phyloP scores from a whole-genome alignment of 2,113 vertebrate species.

The Camarhynchus parvulus region DNA sequence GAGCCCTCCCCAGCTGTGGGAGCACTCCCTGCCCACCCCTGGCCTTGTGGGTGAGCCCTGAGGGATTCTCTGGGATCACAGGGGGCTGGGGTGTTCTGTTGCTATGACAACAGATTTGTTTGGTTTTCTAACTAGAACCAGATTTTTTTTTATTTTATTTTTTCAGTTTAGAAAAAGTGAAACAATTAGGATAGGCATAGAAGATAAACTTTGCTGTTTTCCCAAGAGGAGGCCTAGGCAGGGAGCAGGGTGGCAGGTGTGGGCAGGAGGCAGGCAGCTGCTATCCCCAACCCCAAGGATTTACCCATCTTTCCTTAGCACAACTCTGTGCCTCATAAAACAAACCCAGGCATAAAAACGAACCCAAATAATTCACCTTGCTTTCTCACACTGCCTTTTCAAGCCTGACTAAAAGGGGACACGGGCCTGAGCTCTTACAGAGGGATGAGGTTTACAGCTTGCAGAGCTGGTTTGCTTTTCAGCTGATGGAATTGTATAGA shows the following conservation, averaged over 20 bases:
- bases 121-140: not conserved
- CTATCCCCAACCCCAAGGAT: not conserved
- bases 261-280: not conserved
- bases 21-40: not conserved
- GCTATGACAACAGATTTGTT: not conserved
- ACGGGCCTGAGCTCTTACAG: not conserved
- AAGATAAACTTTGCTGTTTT: not conserved
- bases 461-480: not conserved
- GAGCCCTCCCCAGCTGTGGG: too few species aligned
- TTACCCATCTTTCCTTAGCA: not conserved
- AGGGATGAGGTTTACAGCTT: not conserved
- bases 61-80: too few species aligned
- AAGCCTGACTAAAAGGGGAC: not conserved
- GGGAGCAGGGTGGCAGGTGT: not conserved
- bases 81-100: not conserved
- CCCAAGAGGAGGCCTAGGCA: not conserved
- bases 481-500: not conserved
- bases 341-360: not conserved
- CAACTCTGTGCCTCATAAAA: not conserved
- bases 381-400: not conserved
- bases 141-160: not conserved
- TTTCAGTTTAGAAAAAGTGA: not conserved
- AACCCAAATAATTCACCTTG: not conserved
- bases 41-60: fast-evolving
- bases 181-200: not conserved